Evolutionary conservation across 2,113 vertebrate species (phyloP).

Genomic region (Acinonyx jubatus): DNA sequence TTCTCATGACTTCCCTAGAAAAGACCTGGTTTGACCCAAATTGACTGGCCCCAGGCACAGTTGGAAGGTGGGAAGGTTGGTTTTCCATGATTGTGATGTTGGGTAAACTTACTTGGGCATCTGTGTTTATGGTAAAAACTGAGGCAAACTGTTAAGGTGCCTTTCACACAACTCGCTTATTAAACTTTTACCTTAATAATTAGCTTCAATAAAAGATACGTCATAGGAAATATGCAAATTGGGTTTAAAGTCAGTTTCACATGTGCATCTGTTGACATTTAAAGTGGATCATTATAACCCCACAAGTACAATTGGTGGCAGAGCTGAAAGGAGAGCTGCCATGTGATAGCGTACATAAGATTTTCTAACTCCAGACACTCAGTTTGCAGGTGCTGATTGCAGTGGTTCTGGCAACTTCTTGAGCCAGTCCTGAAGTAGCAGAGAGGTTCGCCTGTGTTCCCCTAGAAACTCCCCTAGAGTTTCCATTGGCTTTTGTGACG

Average conservation of each 20-base stretch:
- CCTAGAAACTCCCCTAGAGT: not conserved
- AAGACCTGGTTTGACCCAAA: not conserved
- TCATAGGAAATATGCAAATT: not conserved
- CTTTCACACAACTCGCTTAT: not conserved
- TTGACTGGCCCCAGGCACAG: not conserved
- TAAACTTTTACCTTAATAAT: not conserved
- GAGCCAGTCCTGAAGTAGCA: not conserved
- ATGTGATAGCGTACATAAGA: not conserved
- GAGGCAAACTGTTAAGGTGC: not conserved
- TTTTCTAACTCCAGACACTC: not conserved
- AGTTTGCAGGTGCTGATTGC: not conserved
- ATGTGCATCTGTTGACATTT: not conserved
- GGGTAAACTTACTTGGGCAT: not conserved
- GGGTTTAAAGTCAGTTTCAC: not conserved
- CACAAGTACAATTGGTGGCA: not conserved
- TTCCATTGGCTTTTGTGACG: not conserved
- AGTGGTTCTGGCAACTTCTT: not conserved
- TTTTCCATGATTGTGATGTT: not conserved
- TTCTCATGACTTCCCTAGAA: not conserved
- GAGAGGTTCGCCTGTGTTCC: not conserved
- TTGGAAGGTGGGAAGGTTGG: not conserved
- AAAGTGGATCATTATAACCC: not conserved
- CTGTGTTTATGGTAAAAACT: not conserved
- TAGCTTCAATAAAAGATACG: not conserved
- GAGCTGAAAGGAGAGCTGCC: not conserved